These are phyloP conservation scores for Sciurus carolinensis DNA, from an alignment of 2,797 vertebrate genomes.

Conservation along the genomic window DNA sequence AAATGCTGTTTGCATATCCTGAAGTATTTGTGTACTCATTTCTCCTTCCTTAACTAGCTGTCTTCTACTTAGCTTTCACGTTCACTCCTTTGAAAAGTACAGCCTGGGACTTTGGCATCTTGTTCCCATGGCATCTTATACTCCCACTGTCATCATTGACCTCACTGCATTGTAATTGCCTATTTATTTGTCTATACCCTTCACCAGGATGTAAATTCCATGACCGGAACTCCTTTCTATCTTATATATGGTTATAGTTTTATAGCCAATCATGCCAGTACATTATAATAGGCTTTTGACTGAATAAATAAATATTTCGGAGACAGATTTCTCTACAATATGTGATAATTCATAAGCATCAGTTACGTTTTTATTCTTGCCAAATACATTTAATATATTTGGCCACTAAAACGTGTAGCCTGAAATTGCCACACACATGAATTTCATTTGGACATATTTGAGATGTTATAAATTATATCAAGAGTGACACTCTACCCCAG, in stretches of 20 bases:
- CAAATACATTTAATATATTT: slow-evolving; percentile 56
- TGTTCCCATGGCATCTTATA: slow-evolving; percentile 53
- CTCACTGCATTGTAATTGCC: slow-evolving; percentile 26
- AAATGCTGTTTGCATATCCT: slow-evolving; percentile 39
- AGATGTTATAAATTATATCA: slow-evolving; percentile 43
- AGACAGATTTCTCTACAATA: slow-evolving; percentile 31
- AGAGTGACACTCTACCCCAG: neutral
- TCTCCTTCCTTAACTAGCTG: slow-evolving; percentile 5
- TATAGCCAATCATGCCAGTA: neutral
- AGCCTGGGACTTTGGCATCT: slow-evolving; percentile 54
- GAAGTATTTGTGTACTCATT: slow-evolving; percentile 9
- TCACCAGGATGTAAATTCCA: slow-evolving; percentile 39
- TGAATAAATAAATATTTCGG: slow-evolving; percentile 51
- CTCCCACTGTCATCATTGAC: slow-evolving; percentile 50
- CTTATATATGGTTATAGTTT: slow-evolving; percentile 25
- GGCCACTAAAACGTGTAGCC: neutral
- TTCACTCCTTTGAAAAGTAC: slow-evolving; percentile 37
- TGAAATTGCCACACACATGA: slow-evolving; percentile 9
- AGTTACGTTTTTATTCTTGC: slow-evolving; percentile 59
- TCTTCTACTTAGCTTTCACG: slow-evolving; percentile 52
- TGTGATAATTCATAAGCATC: slow-evolving; percentile 51
- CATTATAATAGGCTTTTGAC: slow-evolving; percentile 42
- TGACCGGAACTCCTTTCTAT: neutral
- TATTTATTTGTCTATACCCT: slow-evolving; percentile 47
- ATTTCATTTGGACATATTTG: slow-evolving; percentile 62